Evolutionary conservation across 2,888 invertebrate species (phyloP).

Genomic region (Rhorus exstirpatorius): DNA sequence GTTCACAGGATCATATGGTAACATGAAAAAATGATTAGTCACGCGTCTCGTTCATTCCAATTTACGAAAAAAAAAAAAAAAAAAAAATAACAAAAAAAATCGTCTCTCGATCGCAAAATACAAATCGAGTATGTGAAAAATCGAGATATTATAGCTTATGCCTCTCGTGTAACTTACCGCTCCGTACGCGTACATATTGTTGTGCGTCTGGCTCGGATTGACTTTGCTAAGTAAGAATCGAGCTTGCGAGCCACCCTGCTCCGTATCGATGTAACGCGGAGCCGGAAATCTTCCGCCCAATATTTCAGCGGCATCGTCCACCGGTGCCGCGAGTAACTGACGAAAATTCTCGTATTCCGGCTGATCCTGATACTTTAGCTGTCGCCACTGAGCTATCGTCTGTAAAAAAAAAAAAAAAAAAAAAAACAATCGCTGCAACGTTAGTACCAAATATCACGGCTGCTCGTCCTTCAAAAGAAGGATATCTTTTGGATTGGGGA

Average conservation of each 20-base stretch:
- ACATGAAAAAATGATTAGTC: conserved; percentile 84
- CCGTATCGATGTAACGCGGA: conserved; percentile 99
- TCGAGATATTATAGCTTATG: neutral
- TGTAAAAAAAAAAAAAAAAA: too few species aligned
- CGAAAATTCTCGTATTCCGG: conserved; percentile 99
- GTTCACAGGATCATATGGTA: conserved; percentile 83
- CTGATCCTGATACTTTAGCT: conserved; percentile 97
- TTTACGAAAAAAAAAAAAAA: too few species aligned
- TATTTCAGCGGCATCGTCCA: conserved; percentile 99
- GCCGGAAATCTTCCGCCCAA: conserved; percentile 98
- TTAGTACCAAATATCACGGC: conserved; percentile 40
- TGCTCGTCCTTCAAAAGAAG: too few species aligned
- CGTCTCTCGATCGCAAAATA: conserved; percentile 36
- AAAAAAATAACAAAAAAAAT: conserved; percentile 47
- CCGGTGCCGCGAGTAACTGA: conserved; percentile 97
- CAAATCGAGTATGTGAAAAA: conserved; percentile 23
- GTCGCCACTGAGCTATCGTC: conserved; percentile 99
- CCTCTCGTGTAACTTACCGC: conserved; percentile 91
- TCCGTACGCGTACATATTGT: conserved; percentile 98
- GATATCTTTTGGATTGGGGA: too few species aligned
- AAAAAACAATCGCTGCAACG: too few species aligned
- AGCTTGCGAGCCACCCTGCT: conserved; percentile 99
- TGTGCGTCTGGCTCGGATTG: conserved; percentile 99
- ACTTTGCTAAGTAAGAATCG: conserved; percentile 99
- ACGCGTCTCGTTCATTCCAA: conserved; percentile 65